Base-by-base conservation (phyloP, 1,140 invertebrate species). In the Listronotus bonariensis region DNA sequence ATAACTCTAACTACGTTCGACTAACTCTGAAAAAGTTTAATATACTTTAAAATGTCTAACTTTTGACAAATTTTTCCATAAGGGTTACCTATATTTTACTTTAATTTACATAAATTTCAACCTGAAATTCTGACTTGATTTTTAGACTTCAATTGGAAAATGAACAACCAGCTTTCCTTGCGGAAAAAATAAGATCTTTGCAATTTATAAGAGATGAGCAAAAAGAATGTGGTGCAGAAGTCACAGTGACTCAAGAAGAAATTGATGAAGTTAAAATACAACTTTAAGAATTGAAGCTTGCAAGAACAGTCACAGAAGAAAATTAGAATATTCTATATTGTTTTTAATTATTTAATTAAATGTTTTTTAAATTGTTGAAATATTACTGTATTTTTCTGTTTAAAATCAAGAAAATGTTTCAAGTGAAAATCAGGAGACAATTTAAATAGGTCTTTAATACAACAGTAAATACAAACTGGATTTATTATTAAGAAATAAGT, bases 121-220 rank as follows among this genome's bases (percentile, higher is more conserved):
- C n/a, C n/a, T n/a, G n/a, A n/a, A 26, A 26, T 26, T 26, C 20
- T 18, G 15, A 32, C n/a, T 40, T 40, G 9, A 11, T 32, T 32
- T 65, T 63, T 42, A 65, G 57, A 67, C 73, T 92, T 31, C 10
- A 64, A 48, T 67, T 78, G 45, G 83, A 89, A 75, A 75, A 73
- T 20, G 82, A 92, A 76, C 86, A 92, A 73, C 86, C 87, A 36
- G 75, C 80, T 6, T 93, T 92, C 72, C 81, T 88, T 2, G 77
- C 82, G 67, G 81, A 83, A 40, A 86, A 86, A 72, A 78, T 87
- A n/a, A 79, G 82, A 17, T 82, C 83, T 32, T 76, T 93, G 34
- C 79, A 83, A 48, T 89, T 87, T 68, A 90, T 93, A 14, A 82
- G 85, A 45, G 81, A 86, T 63, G 89, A 92, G 76, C 88, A 93